A percentile compares a stretch with the other conserved stretches of the same genome.
phyloP scores from a whole-genome alignment of 2,113 vertebrate species.

The Marmota flaviventris region DNA sequence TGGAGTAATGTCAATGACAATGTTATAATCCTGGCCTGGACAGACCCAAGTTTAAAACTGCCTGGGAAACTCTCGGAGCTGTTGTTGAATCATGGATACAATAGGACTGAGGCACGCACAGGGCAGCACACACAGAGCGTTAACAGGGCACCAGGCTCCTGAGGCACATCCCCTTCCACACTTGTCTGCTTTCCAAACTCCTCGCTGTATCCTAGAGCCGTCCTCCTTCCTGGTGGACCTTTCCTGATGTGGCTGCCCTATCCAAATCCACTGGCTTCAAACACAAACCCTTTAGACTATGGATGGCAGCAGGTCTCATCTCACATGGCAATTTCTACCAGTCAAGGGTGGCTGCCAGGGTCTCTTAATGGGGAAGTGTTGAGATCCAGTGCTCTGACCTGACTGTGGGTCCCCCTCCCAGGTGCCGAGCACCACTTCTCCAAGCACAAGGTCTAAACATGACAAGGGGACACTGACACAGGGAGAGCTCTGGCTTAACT shows the following conservation, averaged over 20 bases:
- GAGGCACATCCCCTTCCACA: not conserved
- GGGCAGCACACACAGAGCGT: rapidly evolving
- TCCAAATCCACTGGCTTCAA: not conserved
- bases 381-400: too few species aligned
- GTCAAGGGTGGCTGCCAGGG: not conserved
- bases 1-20: rapidly evolving
- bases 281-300: rapidly evolving
- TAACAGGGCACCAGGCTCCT: not conserved
- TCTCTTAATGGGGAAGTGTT: not conserved
- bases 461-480: not conserved
- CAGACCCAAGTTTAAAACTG: not conserved
- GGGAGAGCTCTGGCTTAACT: too few species aligned
- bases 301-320: not conserved
- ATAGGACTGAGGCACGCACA: not conserved
- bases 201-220: rapidly evolving
- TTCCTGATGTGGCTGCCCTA: rapidly evolving
- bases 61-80: not conserved
- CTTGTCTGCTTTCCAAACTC: not conserved
- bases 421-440: too few species aligned
- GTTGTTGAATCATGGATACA: not conserved
- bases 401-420: too few species aligned
- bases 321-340: not conserved
- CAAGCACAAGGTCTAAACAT: too few species aligned
- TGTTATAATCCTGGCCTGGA: too few species aligned
- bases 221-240: not conserved